Evolutionary conservation across 2,113 vertebrate species (phyloP).

Genomic region (Hypocryptadius cinnamomeus): DNA sequence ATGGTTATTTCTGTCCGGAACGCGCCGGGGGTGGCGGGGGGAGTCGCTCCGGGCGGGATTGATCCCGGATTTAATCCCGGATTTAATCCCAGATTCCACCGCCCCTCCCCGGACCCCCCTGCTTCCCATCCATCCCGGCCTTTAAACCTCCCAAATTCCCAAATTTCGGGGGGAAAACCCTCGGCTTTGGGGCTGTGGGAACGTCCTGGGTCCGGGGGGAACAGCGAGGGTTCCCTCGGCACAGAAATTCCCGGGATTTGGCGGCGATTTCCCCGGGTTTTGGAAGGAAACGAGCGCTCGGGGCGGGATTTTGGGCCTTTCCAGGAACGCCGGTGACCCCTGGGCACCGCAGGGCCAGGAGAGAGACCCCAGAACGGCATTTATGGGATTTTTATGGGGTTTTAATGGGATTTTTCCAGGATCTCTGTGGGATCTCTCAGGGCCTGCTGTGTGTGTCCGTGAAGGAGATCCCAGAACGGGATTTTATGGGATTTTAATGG

Average conservation of each 20-base stretch:
- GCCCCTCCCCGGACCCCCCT: too few relatives aligned
- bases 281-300: rapidly evolving
- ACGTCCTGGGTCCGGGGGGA: too few relatives aligned
- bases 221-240: neutral
- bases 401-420: too few relatives aligned
- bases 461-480: too few relatives aligned
- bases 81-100: too few relatives aligned
- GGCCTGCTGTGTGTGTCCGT: too few relatives aligned
- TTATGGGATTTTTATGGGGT: too few relatives aligned
- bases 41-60: neutral
- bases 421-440: too few relatives aligned
- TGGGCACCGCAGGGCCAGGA: too few relatives aligned
- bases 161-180: neutral
- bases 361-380: neutral
- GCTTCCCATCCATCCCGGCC: too few relatives aligned
- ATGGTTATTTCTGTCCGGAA: neutral
- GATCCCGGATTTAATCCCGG: neutral
- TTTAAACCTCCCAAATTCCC: too few relatives aligned
- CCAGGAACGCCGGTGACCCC: neutral
- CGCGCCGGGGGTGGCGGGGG: neutral
- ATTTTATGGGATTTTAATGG: neutral
- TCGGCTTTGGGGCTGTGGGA: neutral
- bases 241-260: neutral
- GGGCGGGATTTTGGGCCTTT: neutral
- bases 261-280: rapidly evolving